Base-by-base conservation (phyloP, 2,113 vertebrate species). In the Microtus ochrogaster region DNA sequence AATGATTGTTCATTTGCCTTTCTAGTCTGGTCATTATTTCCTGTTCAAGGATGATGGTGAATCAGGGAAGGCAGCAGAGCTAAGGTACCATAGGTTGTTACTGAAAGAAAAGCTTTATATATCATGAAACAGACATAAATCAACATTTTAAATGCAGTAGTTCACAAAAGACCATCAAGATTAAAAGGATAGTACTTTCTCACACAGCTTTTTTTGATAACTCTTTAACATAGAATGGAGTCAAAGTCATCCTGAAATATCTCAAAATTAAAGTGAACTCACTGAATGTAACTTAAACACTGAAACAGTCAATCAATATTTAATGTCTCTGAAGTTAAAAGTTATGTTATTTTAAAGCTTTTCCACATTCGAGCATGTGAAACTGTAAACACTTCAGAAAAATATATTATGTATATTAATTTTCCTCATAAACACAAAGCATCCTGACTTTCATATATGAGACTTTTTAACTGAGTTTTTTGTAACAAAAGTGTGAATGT, bases 11-110 rank as follows among this genome's bases (percentile, higher is more conserved):
- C 76, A 93, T 93, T 96, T 96, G 47, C 33, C 47, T 96, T 91
- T 94, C 89, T 92, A 90, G 68, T 97, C 91, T 92, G 47, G 94
- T 97, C 63, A 87, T 94, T 87, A 93, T 61, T 90, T 84, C 92
- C 95, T 78, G 5, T 72, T 94, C 65, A 94, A 92, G 83, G 7
- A 91, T 95, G 92, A 49, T 87, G 93, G 36, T 77, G 94, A 97
- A 96, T 96, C 83, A 94, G 90, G 90, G 63, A 95, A 96, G 21
- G 28, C 41, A 88, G 33, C 89, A 81, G 36, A 92, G 33, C 9
- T 47, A 93, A 14, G 24, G 91, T 1, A 26, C 19, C 4, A 78
- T 17, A 84, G 30, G 94, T 90, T 83, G 44, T 82, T 85, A 92
- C 61, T 91, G 26, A 89, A 41, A 90, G 68, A 95, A 94, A 96